Evolutionary conservation across 1,140 invertebrate genomes (phyloP), one percentile per base, ranked within the genome.

Genomic region (Trinorchestia longiramus): DNA sequence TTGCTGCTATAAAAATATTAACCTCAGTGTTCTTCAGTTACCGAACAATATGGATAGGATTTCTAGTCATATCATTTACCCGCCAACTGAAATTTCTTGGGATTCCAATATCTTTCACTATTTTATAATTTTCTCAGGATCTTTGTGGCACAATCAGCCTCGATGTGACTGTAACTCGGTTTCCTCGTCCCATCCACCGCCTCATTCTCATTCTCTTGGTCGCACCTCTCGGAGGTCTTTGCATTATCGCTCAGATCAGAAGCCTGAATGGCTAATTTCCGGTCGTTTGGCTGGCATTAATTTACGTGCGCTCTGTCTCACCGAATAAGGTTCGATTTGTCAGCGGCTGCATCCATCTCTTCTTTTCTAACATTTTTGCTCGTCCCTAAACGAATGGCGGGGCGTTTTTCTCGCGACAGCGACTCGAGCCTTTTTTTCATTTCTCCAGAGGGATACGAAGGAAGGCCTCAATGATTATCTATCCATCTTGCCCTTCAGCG

Each of bases 261-360:
- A 47, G 44, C 43, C 92, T 23, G 44, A 94, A 47, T 94, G 11
- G 43, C 44, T 94, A 94, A 94, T 94, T 94, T 43, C 44, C 36
- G 40, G 43, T 43, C 44, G 40, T 94, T 94, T 8, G 92, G 92
- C 43, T 47, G 92, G 44, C 92, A 94, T 94, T 45, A 47, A 94
- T 94, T 94, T 94, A 94, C 92, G 92, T 47, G 92, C 92, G 92
- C 42, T 44, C 44, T 94, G 88, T 94, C 92, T 94, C 92, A 94
- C 47, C 44, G 92, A 94, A 47, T 94, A 94, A 94, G 92, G 92
- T 94, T 94, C 92, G 92, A 94, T 94, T 94, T 94, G 92, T 94
- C 44, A 45, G 92, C 43, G 92, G 92, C 92, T 94, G 92, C 92
- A 94, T 94, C 92, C 92, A 47, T 94, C 92, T 94, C 92, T 43